phyloP scores from a whole-genome alignment of 2,888 invertebrate genomes.

The Polyommatus icarus region DNA sequence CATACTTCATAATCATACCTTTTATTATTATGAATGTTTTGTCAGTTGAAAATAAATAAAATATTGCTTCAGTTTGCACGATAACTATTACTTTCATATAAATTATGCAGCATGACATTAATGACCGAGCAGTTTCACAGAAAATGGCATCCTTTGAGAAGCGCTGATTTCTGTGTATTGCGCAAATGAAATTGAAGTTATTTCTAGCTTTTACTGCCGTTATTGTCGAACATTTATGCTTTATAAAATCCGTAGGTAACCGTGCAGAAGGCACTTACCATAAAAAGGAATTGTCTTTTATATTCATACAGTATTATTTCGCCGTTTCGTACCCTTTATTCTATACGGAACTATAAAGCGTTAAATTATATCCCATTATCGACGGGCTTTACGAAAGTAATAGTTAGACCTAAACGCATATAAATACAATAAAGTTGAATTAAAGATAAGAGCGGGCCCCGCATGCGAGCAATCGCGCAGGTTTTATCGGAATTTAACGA shows the following conservation, averaged over 20 bases:
- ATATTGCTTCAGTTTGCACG: not conserved
- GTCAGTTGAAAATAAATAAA: not conserved
- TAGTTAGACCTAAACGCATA: constrained; percentile 39
- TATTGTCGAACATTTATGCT: not conserved
- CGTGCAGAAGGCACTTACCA: constrained; percentile 17
- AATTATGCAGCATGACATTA: constrained; percentile 9
- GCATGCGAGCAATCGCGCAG: constrained; percentile 64
- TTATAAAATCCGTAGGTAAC: constrained; percentile 4
- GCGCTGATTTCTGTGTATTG: not conserved
- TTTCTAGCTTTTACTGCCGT: not conserved
- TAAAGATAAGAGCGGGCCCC: constrained; percentile 49
- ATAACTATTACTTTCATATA: not conserved
- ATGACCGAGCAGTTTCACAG: not conserved
- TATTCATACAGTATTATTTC: constrained; percentile 16
- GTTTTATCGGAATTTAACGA: constrained; percentile 76
- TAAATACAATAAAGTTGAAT: constrained; percentile 45
- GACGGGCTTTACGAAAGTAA: constrained; percentile 35
- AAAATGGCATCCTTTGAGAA: not conserved
- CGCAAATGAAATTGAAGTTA: not conserved
- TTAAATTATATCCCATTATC: constrained; percentile 31
- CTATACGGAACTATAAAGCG: constrained; percentile 20
- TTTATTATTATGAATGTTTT: not conserved
- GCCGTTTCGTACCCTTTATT: constrained; percentile 13
- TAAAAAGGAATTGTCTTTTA: constrained; percentile 21
- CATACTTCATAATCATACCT: not conserved